Percentiles rank a stretch among this genome's conserved stretches.
Evolutionary conservation across 2,797 vertebrate species (phyloP).

Genomic region (Toxotes lorentzi): DNA sequence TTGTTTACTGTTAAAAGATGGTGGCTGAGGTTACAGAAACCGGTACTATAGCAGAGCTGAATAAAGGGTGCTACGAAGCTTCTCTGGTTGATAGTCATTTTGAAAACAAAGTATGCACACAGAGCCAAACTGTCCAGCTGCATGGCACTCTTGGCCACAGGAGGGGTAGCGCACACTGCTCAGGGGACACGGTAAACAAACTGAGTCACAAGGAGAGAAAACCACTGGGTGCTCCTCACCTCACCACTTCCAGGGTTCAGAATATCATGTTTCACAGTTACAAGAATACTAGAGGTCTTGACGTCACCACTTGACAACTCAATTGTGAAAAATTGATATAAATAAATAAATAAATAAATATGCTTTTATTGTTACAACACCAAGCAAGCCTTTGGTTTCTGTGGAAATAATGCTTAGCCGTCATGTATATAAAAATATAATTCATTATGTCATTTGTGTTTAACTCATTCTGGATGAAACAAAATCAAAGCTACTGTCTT

Average conservation of each 20-base stretch:
- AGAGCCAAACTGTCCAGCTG: slow-evolving; percentile 17
- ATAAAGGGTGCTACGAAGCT: background rate
- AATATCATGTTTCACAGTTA: slow-evolving; percentile 44
- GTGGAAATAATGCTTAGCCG: background rate
- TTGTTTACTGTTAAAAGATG: slow-evolving; percentile 33
- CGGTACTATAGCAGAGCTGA: slow-evolving; percentile 8
- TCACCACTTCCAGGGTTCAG: slow-evolving; percentile 27
- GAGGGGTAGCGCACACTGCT: slow-evolving; percentile 12
- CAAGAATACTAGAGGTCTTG: slow-evolving; percentile 17
- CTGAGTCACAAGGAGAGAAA: slow-evolving; percentile 33
- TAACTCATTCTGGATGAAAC: background rate
- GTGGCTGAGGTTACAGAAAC: slow-evolving; percentile 23
- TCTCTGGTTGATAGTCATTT: slow-evolving; percentile 17
- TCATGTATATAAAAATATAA: background rate
- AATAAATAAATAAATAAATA: too few relatives aligned
- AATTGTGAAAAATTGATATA: slow-evolving; percentile 2
- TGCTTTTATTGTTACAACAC: slow-evolving; percentile 1
- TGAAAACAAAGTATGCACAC: slow-evolving; percentile 23
- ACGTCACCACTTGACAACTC: slow-evolving; percentile 8
- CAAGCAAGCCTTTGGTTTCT: background rate
- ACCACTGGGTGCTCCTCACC: slow-evolving; percentile 27
- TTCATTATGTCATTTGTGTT: background rate
- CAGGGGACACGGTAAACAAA: slow-evolving; percentile 41
- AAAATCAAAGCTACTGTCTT: background rate
- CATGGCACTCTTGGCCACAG: slow-evolving; percentile 13